A percentile compares a stretch with the other conserved stretches of the same genome.
Evolutionary conservation across 2,888 invertebrate species (phyloP).

Genomic region (Ichneumoninae sp.): DNA sequence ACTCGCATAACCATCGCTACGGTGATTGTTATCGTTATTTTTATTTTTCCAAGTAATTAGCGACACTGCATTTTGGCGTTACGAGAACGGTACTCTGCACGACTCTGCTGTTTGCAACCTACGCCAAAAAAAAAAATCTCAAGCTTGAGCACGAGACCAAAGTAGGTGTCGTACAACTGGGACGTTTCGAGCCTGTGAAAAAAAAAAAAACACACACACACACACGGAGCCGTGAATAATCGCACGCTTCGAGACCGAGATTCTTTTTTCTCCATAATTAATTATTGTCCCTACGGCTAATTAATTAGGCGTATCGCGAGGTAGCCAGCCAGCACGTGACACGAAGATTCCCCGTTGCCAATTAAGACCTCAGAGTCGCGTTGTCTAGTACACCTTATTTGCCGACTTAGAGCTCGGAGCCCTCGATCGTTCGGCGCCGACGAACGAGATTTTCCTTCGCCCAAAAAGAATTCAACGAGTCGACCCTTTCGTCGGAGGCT

Average conservation of each 20-base stretch:
- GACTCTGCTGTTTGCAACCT: background rate
- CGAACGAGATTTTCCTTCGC: background rate
- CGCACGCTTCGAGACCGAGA: slow-evolving; percentile 59
- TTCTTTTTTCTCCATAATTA: slow-evolving; percentile 75
- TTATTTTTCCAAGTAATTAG: slow-evolving; percentile 8
- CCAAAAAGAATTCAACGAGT: background rate
- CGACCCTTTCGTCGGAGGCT: background rate
- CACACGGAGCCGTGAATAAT: slow-evolving; percentile 64
- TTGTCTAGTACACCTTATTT: slow-evolving; percentile 24
- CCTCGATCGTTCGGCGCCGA: background rate
- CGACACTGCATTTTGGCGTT: background rate
- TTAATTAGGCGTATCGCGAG: slow-evolving; percentile 81
- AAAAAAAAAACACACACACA: slow-evolving; percentile 48
- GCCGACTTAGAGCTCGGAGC: background rate
- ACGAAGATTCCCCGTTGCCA: slow-evolving; percentile 70
- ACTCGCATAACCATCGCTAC: background rate
- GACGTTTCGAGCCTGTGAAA: slow-evolving; percentile 9
- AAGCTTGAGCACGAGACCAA: slow-evolving; percentile 12
- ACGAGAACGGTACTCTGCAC: slow-evolving; percentile 6
- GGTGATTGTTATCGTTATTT: background rate
- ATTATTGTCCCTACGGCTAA: slow-evolving; percentile 79
- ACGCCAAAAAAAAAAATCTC: background rate
- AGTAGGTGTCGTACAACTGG: slow-evolving; percentile 10
- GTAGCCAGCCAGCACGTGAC: slow-evolving; percentile 66
- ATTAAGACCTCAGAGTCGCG: slow-evolving; percentile 79